Percentiles rank a stretch among this genome's conserved stretches.
phyloP scores from a whole-genome alignment of 2,113 vertebrate species.

The Platycercus adscitus region DNA sequence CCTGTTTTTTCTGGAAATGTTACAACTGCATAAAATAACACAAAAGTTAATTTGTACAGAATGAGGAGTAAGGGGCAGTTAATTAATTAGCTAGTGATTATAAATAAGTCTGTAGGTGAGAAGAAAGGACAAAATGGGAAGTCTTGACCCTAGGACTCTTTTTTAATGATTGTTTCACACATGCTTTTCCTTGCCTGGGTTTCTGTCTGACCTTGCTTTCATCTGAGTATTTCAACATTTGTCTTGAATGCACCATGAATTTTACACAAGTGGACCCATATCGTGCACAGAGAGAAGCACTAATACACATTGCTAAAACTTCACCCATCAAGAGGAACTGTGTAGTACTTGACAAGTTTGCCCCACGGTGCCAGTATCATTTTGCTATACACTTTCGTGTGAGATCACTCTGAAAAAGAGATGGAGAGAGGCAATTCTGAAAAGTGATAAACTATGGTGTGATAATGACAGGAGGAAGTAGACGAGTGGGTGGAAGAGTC shows the following conservation, averaged over 20 bases:
- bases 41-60: neutral
- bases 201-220: neutral
- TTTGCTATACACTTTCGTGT: neutral
- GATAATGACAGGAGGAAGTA: conserved; percentile 26
- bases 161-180: neutral
- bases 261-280: neutral
- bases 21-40: neutral
- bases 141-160: neutral
- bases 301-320: neutral
- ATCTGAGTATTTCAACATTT: neutral
- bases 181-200: neutral
- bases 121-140: neutral
- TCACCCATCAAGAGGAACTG: neutral
- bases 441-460: neutral
- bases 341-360: conserved; percentile 14
- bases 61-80: neutral
- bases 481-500: neutral
- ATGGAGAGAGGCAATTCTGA: neutral
- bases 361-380: neutral
- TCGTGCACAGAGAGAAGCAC: neutral
- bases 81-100: neutral
- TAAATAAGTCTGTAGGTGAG: neutral
- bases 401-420: conserved; percentile 8
- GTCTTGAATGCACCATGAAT: neutral
- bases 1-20: neutral